phyloP scores from a whole-genome alignment of 2,797 vertebrate genomes.

The Chelonia mydas region DNA sequence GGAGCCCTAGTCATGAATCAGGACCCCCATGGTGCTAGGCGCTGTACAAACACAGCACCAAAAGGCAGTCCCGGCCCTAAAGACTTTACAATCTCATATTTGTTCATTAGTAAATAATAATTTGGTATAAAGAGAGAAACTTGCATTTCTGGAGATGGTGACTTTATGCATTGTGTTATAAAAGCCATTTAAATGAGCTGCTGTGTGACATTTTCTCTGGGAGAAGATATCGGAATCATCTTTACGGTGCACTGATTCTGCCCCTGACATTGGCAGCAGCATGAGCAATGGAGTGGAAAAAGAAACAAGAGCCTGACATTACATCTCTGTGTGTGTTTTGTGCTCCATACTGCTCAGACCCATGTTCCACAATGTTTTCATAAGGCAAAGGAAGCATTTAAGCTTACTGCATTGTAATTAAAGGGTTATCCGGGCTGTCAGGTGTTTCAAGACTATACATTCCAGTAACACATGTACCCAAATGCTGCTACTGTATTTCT shows the following conservation, averaged over 20 bases:
- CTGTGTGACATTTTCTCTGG: not conserved
- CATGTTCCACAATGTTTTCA: not conserved
- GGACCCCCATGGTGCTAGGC: not conserved
- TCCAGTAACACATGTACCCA: not conserved
- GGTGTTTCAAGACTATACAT: not conserved
- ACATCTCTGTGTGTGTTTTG: not conserved
- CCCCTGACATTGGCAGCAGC: not conserved
- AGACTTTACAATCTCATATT: not conserved
- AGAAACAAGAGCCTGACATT: not conserved
- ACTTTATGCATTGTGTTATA: not conserved
- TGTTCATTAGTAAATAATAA: not conserved
- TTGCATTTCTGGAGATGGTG: not conserved
- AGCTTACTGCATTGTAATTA: rapidly evolving
- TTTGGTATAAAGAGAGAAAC: not conserved
- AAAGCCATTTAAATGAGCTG: not conserved
- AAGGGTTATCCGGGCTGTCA: not conserved
- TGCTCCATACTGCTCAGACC: not conserved
- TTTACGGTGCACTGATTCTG: not conserved
- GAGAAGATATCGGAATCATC: not conserved
- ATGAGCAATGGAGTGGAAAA: not conserved
- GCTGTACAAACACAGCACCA: not conserved
- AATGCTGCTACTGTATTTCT: conserved; percentile 58
- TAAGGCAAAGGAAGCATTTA: rapidly evolving
- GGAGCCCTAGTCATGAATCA: not conserved
- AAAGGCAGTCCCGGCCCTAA: not conserved